Conservation (phyloP, 2,797 vertebrate genomes). For the Rhincodon typus region DNA sequence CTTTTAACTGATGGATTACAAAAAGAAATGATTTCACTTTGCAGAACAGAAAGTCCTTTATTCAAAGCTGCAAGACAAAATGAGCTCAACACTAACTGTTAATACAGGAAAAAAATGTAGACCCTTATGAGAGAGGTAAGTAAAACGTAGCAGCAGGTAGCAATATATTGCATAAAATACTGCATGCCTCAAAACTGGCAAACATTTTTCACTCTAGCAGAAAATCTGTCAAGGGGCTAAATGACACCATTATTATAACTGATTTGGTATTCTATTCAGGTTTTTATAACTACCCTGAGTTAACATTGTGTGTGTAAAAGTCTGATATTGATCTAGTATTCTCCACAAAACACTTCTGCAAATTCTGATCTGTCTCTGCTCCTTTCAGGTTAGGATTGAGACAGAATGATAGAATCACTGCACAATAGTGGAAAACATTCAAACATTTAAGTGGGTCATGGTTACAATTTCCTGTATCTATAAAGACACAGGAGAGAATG, state of each 20-base stretch:
- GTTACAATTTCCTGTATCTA: background rate
- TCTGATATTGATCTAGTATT: background rate
- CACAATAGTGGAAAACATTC: background rate
- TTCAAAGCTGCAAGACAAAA: slow-evolving; percentile 45
- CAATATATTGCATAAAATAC: slow-evolving; percentile 33
- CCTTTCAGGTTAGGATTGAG: background rate
- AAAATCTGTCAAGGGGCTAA: background rate
- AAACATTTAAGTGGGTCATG: background rate
- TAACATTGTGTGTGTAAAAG: background rate
- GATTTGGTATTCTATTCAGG: background rate
- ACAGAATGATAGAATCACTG: background rate
- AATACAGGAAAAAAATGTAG: slow-evolving; percentile 30
- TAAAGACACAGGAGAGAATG: background rate
- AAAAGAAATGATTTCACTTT: slow-evolving; percentile 35
- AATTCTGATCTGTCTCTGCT: background rate
- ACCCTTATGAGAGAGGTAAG: slow-evolving; percentile 38
- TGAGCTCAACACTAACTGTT: too few relatives aligned
- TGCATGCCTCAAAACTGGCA: slow-evolving; percentile 11
- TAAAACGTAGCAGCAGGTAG: slow-evolving; percentile 25
- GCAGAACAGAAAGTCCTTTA: slow-evolving; percentile 14
- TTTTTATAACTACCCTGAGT: background rate
- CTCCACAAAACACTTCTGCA: background rate
- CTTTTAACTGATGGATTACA: slow-evolving; percentile 34
- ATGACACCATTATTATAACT: background rate
- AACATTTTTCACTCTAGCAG: background rate